Percentiles rank a stretch among this genome's conserved stretches.
These are phyloP conservation scores for Agrochola macilenta DNA, from an alignment of 2,888 invertebrate genomes.

Conservation along the genomic window DNA sequence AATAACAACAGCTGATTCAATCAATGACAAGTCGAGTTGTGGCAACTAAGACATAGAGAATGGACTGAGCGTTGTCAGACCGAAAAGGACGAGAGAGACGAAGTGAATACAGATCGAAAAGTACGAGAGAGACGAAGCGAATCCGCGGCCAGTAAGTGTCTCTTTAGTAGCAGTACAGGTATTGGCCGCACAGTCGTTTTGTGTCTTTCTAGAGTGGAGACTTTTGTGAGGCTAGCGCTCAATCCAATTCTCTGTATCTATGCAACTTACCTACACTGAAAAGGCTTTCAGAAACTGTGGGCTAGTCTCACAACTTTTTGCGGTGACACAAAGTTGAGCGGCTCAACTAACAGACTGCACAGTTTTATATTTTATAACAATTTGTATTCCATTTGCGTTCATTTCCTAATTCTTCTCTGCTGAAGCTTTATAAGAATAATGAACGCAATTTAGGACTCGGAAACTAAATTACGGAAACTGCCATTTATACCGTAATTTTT, in stretches of 20 bases:
- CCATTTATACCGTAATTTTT: constrained; percentile 13
- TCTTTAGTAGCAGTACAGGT: too few species aligned
- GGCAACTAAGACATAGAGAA: too few species aligned
- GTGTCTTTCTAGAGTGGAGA: too few species aligned
- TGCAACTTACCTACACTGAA: neutral
- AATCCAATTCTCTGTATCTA: too few species aligned
- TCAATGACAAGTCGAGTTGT: too few species aligned
- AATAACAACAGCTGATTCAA: neutral
- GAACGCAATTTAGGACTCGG: constrained; percentile 9
- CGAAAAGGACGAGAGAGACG: too few species aligned
- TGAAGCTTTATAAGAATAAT: constrained; percentile 5
- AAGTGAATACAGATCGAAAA: too few species aligned
- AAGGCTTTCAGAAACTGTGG: neutral
- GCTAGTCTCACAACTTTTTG: neutral
- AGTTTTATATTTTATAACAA: neutral
- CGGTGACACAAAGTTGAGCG: neutral
- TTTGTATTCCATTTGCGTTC: constrained; percentile 18
- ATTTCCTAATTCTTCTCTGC: neutral
- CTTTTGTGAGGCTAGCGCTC: too few species aligned
- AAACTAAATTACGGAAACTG: constrained; percentile 7
- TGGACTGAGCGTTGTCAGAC: too few species aligned
- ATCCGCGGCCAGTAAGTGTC: too few species aligned
- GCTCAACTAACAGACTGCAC: neutral
- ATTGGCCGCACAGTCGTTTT: too few species aligned
- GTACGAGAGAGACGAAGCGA: too few species aligned